Evolutionary conservation across 2,888 invertebrate genomes (phyloP).

Genomic region (Caenorhabditis afra): DNA sequence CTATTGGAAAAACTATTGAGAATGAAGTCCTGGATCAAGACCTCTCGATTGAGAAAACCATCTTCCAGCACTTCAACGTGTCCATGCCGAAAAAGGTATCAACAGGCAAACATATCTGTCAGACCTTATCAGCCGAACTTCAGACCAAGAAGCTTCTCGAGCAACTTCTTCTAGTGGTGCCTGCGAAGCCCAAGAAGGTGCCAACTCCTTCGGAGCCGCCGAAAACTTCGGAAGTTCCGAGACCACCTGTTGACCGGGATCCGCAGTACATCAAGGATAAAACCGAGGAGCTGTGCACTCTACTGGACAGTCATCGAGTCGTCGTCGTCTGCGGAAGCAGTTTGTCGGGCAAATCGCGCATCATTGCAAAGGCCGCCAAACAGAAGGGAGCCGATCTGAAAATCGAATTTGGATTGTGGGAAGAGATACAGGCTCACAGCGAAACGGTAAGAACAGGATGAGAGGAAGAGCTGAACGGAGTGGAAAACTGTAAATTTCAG

Average conservation of each 20-base stretch:
- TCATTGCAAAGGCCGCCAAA: conserved; percentile 42
- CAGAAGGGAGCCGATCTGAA: conserved; percentile 32
- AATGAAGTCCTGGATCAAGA: conserved; percentile 25
- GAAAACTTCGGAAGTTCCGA: conserved; percentile 27
- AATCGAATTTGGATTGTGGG: conserved; percentile 44
- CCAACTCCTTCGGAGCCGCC: conserved; percentile 16
- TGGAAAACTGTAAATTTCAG: conserved; percentile 7
- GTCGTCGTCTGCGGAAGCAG: conserved; percentile 44
- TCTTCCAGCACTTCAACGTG: conserved; percentile 21
- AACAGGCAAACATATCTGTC: not conserved
- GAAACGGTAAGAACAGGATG: conserved; percentile 37
- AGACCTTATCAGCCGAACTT: not conserved
- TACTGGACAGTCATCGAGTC: conserved; percentile 40
- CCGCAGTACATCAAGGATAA: conserved; percentile 24
- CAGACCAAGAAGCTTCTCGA: conserved; percentile 31
- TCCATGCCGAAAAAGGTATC: conserved; percentile 25
- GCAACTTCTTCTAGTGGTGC: conserved; percentile 8
- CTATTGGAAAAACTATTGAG: conserved; percentile 5
- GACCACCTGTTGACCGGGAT: conserved; percentile 25
- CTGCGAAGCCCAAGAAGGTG: conserved; percentile 4
- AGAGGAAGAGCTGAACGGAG: too few relatives aligned
- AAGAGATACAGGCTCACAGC: conserved; percentile 39
- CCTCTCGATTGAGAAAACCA: conserved; percentile 9
- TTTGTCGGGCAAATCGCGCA: conserved; percentile 40
- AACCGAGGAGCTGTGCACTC: conserved; percentile 21